Evolutionary conservation across 2,888 invertebrate genomes (phyloP), one percentile per base, ranked within the genome.

Genomic region (Ophraella communa): DNA sequence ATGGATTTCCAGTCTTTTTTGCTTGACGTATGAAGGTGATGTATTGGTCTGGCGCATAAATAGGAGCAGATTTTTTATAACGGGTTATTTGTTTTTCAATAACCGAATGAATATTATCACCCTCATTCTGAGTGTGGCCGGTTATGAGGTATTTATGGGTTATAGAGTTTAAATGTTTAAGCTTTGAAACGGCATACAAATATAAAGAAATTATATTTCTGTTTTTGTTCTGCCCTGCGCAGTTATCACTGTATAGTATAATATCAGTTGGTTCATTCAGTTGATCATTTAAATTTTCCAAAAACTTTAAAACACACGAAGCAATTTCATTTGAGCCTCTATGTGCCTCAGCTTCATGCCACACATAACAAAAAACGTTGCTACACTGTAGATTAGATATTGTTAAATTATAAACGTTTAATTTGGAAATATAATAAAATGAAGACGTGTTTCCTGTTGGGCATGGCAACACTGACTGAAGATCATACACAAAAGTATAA

Each of bases 341-440:
- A n/a, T 66, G 54, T 4, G 44, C 65, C n/a, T 35, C 49, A 5
- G 59, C 61, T 35, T 68, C 64, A 55, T 66, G 62, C 66, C 66
- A 68, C 5, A 66, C 17, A 30, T 54, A 66, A 47, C 68, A 68
- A 10, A 11, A 2, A 4, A 53, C 69, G 1, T 52, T 10, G n/a
- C 33, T 60, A 8, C n/a, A 27, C 27, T 44, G 55, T 18, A 64
- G 7, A 18, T 55, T 27, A 23, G 17, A 62, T 62, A 71, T 62
- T 20, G 57, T 65, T 35, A 68, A 62, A 64, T 67, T 72, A 35
- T 65, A 67, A 51, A 62, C 45, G 33, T 60, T 65, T 33, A 68
- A 10, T 51, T 68, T 66, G 7, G 54, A 60, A 35, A 54, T 20
- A 49, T 68, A 65, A 65, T 66, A 70, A 64, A 66, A 68, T 7